Evolutionary conservation across 2,888 invertebrate species (phyloP).

Genomic region (Crioceris asparagi): DNA sequence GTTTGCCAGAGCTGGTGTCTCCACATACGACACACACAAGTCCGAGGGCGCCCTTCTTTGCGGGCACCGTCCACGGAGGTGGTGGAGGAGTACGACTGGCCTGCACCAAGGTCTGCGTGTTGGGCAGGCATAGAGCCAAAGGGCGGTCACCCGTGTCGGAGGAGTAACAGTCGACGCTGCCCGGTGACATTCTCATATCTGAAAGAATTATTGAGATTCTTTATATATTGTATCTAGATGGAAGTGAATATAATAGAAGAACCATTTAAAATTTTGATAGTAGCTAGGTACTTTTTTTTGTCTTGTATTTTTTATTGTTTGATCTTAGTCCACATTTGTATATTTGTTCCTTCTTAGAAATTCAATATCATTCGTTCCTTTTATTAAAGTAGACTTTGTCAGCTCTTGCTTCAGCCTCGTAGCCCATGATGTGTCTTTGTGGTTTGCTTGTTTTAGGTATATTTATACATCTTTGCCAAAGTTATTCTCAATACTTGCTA

Average conservation of each 20-base stretch:
- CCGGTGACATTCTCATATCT: constrained; percentile 35
- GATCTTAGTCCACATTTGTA: too few species aligned
- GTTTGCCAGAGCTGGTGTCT: constrained; percentile 94
- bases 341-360: too few species aligned
- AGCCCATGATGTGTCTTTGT: too few species aligned
- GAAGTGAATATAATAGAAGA: background rate
- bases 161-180: constrained; percentile 35
- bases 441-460: too few species aligned
- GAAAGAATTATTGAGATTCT: constrained; percentile 19
- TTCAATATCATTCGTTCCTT: too few species aligned
- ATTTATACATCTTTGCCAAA: too few species aligned
- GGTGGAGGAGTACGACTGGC: constrained; percentile 53
- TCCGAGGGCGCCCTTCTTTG: constrained; percentile 54
- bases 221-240: background rate
- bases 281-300: too few species aligned
- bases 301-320: too few species aligned
- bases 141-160: constrained; percentile 43
- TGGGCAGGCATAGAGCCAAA: constrained; percentile 48
- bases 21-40: constrained; percentile 94
- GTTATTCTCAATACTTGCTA: too few species aligned
- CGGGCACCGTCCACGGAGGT: constrained; percentile 42
- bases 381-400: too few species aligned
- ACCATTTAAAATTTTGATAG: too few species aligned
- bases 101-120: constrained; percentile 49
- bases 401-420: too few species aligned